These are phyloP conservation scores for Eupsilia transversa DNA, from an alignment of 2,888 invertebrate genomes.

Conservation along the genomic window DNA sequence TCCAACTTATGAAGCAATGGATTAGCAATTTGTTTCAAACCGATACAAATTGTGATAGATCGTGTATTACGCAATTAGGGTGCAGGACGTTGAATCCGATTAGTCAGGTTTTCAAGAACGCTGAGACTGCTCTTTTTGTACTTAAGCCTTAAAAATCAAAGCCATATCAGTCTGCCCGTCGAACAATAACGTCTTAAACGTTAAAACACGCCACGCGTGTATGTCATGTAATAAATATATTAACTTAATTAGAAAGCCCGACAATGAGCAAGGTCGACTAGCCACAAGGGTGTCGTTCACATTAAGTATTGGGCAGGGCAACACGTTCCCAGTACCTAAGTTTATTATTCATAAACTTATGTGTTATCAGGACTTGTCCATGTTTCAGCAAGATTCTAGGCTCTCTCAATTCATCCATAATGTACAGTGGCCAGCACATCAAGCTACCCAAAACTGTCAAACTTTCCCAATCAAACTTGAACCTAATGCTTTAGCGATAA, in stretches of 20 bases:
- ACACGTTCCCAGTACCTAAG: not conserved
- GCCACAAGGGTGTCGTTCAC: constrained; percentile 20
- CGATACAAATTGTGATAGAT: too few relatives aligned
- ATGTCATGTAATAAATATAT: constrained; percentile 9
- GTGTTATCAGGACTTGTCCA: not conserved
- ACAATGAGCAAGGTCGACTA: constrained; percentile 15
- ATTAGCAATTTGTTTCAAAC: too few relatives aligned
- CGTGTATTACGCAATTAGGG: too few relatives aligned
- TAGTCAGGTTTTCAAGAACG: not conserved
- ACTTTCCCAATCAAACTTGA: too few relatives aligned
- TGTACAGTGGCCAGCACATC: too few relatives aligned
- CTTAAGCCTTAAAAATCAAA: not conserved
- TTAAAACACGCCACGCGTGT: not conserved
- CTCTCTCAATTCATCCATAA: too few relatives aligned
- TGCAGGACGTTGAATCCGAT: not conserved
- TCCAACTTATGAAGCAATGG: too few relatives aligned
- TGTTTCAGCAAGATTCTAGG: not conserved
- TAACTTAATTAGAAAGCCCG: constrained; percentile 34
- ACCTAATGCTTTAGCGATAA: too few relatives aligned
- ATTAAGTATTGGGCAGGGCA: constrained; percentile 2
- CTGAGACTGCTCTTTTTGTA: not conserved
- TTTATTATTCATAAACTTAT: constrained; percentile 8
- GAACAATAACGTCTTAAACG: not conserved
- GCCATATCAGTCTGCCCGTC: not conserved
- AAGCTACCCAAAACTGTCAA: too few relatives aligned